Percentiles rank a stretch among this genome's conserved stretches.
Conservation (phyloP, 2,797 vertebrate genomes). For the Pangasius sanitwongsei region DNA sequence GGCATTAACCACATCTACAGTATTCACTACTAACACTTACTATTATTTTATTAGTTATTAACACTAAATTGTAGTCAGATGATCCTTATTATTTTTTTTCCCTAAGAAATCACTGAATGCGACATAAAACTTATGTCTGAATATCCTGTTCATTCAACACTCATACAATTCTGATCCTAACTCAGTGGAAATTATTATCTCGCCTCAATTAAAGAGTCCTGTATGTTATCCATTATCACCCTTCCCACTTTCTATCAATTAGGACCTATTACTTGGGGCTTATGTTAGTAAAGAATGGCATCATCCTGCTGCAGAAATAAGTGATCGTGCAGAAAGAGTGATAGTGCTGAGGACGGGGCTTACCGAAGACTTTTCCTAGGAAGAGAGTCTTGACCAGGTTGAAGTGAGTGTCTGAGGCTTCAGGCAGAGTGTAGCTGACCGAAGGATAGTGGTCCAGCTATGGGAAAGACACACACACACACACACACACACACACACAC, state of each 20-base stretch:
- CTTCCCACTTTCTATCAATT: not conserved
- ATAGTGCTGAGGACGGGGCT: constrained; percentile 61
- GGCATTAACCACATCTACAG: not conserved
- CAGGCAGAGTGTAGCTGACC: constrained; percentile 85
- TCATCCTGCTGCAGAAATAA: not conserved
- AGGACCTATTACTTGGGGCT: not conserved
- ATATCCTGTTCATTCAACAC: not conserved
- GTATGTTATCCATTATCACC: not conserved
- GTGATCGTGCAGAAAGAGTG: not conserved
- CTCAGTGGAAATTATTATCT: not conserved
- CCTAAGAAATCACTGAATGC: not conserved
- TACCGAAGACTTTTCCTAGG: constrained; percentile 93
- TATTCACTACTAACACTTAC: not conserved
- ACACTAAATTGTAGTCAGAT: not conserved
- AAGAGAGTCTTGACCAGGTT: constrained; percentile 91
- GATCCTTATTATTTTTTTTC: not conserved
- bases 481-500: not conserved
- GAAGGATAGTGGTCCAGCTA: constrained; percentile 94
- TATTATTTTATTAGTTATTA: not conserved
- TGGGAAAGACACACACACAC: constrained; percentile 30
- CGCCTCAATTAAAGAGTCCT: not conserved
- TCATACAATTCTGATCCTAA: not conserved
- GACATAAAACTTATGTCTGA: not conserved
- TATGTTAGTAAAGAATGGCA: not conserved
- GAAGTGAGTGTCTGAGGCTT: constrained; percentile 86